Percentiles rank a stretch among this genome's conserved stretches.
phyloP scores from a whole-genome alignment of 1,140 invertebrate species.

The Achatina immaculata region DNA sequence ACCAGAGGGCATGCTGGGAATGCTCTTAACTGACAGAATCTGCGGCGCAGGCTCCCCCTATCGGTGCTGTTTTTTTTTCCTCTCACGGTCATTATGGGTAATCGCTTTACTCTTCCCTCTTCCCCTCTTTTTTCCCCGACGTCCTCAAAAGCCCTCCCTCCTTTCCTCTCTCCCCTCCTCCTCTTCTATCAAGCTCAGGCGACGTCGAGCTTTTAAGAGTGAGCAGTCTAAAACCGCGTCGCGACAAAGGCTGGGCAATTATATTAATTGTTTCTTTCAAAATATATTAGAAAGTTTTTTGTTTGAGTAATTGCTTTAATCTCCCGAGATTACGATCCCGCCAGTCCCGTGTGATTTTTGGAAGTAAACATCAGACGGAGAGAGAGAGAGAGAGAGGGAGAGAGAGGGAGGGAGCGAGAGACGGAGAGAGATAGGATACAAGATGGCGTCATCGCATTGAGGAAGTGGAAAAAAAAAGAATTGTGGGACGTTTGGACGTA shows the following conservation, averaged over 20 bases:
- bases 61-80: conserved; percentile 20
- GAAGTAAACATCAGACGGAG: not conserved
- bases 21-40: too few relatives aligned
- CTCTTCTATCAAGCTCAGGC: not conserved
- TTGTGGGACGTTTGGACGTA: too few relatives aligned
- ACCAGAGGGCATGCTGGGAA: too few relatives aligned
- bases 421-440: too few relatives aligned
- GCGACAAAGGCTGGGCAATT: not conserved
- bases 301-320: not conserved
- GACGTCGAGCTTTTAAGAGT: not conserved
- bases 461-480: too few relatives aligned
- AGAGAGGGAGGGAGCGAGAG: too few relatives aligned
- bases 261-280: conserved; percentile 27
- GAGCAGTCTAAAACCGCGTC: not conserved
- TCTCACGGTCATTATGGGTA: not conserved
- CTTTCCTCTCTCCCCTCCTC: conserved; percentile 20
- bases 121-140: not conserved
- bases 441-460: too few relatives aligned
- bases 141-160: not conserved
- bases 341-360: not conserved
- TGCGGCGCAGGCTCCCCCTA: not conserved
- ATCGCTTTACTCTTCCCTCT: not conserved
- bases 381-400: too few relatives aligned
- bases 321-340: not conserved
- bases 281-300: not conserved